phyloP scores from a whole-genome alignment of 2,797 vertebrate genomes.

The Thunnus albacares region DNA sequence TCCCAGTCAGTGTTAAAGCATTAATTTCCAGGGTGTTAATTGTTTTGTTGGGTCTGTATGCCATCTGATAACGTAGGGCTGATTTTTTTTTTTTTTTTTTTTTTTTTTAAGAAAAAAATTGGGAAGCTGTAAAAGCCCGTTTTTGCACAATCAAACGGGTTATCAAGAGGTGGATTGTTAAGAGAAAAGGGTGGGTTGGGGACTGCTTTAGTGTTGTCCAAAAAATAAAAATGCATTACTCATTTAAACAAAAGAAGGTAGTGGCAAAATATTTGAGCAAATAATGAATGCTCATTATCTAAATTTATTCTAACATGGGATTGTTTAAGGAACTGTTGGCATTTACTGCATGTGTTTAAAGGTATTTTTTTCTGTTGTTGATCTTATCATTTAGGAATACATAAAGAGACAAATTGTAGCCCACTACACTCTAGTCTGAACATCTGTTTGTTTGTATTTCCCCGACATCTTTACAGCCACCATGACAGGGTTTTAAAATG shows the following conservation, averaged over 20 bases:
- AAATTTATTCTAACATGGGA: conserved; percentile 10
- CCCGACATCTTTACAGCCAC: neutral
- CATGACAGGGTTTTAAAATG: conserved; percentile 8
- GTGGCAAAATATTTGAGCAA: conserved; percentile 31
- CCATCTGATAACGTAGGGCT: neutral
- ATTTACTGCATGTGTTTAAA: neutral
- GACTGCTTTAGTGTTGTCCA: conserved; percentile 37
- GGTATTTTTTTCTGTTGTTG: neutral
- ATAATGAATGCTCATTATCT: conserved; percentile 32
- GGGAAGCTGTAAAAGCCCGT: conserved; percentile 33
- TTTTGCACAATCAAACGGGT: conserved; percentile 15
- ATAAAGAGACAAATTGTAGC: neutral
- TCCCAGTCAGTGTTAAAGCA: conserved; percentile 2
- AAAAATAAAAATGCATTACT: conserved; percentile 41
- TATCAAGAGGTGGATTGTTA: conserved; percentile 36
- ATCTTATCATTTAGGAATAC: neutral
- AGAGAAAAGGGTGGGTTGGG: conserved; percentile 37
- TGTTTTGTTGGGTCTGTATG: conserved; percentile 17
- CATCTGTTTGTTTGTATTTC: neutral
- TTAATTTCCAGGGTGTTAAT: neutral
- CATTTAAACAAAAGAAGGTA: conserved; percentile 68
- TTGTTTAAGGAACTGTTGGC: neutral
- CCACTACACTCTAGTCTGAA: neutral
- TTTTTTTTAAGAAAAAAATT: conserved; percentile 13
- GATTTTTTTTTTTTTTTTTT: neutral